Base-by-base conservation (phyloP, 2,888 invertebrate species). In the Teinopalpus imperialis region DNA sequence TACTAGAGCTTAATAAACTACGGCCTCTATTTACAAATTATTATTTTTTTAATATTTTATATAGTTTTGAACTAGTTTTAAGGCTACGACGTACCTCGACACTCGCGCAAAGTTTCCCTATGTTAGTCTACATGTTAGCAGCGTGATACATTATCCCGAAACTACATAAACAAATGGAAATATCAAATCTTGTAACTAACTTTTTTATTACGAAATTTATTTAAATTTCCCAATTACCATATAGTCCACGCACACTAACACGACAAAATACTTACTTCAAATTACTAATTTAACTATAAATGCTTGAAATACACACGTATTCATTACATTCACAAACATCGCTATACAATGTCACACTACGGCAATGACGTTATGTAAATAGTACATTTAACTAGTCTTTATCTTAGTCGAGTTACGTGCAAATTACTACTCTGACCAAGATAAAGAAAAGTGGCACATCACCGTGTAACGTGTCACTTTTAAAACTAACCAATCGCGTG, bases 21-120 rank as follows among this genome's bases (percentile, higher is more conserved):
- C 71, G 68, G 62, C 60, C 73, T 74, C 48, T 85, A 85, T 86
- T 70, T 86, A 85, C 81, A 83, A n/a, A 54, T 55, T 66, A 69
- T 66, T 65, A 61, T 57, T 64, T 70, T 74, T 74, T 40, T 29
- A 46, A 69, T 67, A 70, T 64, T 70, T 76, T 69, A 73, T 75
- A 75, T 85, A 87, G 83, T 85, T 88, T 88, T 87, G 88, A 87
- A 88, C 88, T 87, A 88, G 80, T 81, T 81, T 77, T 88, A 88
- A 88, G 87, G 87, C 88, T 88, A 87, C 85, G 77, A 80, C 74
- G 73, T 80, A n/a, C n/a, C 75, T 75, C 69, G 76, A 81, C 77
- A 81, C 76, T 74, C 80, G 80, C 80, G 81, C 78, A 69, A 62
- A 68, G 66, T 79, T 69, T 63, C 62, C 56, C 69, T 77, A 79